Evolutionary conservation across 2,888 invertebrate genomes (phyloP).

Genomic region (Drosophila lutescens): DNA sequence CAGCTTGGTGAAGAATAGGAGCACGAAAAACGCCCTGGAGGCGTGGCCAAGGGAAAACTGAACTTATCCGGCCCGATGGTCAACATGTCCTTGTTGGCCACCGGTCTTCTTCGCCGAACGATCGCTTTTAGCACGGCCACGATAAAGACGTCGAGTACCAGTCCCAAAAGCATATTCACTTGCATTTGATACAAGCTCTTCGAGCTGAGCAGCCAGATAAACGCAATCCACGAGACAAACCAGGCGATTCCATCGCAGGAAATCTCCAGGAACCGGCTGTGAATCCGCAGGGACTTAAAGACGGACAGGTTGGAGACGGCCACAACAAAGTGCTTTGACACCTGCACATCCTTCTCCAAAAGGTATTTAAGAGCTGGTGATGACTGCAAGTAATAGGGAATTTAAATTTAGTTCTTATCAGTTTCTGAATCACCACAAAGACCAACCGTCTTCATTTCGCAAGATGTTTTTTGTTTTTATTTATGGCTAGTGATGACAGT

Average conservation of each 20-base stretch:
- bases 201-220: conserved; percentile 90
- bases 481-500: conserved; percentile 11
- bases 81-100: conserved; percentile 88
- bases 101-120: conserved; percentile 91
- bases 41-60: conserved; percentile 97
- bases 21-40: conserved; percentile 91
- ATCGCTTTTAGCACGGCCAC: conserved; percentile 92
- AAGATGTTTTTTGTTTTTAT: conserved; percentile 16
- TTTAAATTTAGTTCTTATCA: neutral
- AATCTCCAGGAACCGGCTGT: conserved; percentile 85
- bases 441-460: conserved; percentile 31
- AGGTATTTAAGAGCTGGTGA: conserved; percentile 43
- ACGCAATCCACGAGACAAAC: conserved; percentile 90
- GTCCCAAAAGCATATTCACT: conserved; percentile 92
- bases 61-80: conserved; percentile 94
- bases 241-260: conserved; percentile 96
- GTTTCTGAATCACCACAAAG: conserved; percentile 11
- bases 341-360: conserved; percentile 75
- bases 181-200: conserved; percentile 90
- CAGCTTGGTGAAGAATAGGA: conserved; percentile 89
- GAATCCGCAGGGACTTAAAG: conserved; percentile 75
- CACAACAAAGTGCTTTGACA: conserved; percentile 77
- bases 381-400: conserved; percentile 5
- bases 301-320: conserved; percentile 75
- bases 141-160: conserved; percentile 91